A percentile compares a stretch with the other conserved stretches of the same genome.
phyloP scores from a whole-genome alignment of 2,113 vertebrate species.

The Callipepla californica region DNA sequence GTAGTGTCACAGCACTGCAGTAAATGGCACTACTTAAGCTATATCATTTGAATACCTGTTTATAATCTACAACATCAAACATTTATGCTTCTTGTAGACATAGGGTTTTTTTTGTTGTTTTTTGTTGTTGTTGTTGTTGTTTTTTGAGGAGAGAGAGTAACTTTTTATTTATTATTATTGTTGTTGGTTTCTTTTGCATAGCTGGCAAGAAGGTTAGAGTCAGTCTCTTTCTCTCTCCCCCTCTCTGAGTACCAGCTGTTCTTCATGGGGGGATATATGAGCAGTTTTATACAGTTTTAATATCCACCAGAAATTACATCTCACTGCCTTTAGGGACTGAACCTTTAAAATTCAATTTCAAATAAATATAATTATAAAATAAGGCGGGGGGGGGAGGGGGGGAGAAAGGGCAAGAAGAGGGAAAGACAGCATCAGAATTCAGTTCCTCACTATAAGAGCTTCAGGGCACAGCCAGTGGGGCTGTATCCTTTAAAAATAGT shows the following conservation, averaged over 20 bases:
- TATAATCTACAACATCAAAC: background rate
- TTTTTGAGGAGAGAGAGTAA: background rate
- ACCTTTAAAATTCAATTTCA: slow-evolving; percentile 81
- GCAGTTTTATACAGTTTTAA: slow-evolving; percentile 75
- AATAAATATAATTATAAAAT: slow-evolving; percentile 78
- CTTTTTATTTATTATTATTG: slow-evolving; percentile 17
- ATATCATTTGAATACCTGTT: background rate
- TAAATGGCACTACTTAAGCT: background rate
- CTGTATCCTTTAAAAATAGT: slow-evolving; percentile 5
- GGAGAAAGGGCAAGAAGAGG: background rate
- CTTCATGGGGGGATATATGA: slow-evolving; percentile 59
- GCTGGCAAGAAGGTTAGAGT: slow-evolving; percentile 22
- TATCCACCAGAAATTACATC: slow-evolving; percentile 79
- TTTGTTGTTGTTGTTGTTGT: background rate
- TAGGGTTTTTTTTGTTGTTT: background rate
- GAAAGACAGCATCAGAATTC: slow-evolving; percentile 41
- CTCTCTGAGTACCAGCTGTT: slow-evolving; percentile 61
- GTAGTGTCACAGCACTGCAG: background rate
- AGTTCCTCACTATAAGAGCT: slow-evolving; percentile 41
- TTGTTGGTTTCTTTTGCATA: background rate
- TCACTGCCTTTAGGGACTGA: slow-evolving; percentile 69
- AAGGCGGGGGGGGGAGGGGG: background rate
- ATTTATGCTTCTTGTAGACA: background rate
- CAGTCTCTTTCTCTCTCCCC: slow-evolving; percentile 14
- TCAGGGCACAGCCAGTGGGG: slow-evolving; percentile 35